phyloP scores from a whole-genome alignment of 2,888 invertebrate genomes.

The Cacoxenus indagator region DNA sequence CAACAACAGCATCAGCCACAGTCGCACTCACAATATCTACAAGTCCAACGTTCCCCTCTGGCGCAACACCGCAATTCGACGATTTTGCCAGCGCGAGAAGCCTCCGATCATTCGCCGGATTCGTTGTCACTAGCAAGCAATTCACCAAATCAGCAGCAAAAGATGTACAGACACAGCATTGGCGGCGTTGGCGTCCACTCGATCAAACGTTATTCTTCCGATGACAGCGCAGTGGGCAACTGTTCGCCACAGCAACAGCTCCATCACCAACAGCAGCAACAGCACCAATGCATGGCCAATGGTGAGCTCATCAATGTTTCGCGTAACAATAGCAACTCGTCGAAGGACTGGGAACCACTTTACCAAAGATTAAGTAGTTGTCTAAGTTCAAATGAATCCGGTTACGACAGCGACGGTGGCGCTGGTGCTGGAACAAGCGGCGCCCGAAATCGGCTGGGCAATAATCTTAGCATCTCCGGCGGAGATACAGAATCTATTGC shows the following conservation, averaged over 20 bases:
- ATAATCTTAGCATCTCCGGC: constrained; percentile 68
- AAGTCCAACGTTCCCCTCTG: constrained; percentile 49
- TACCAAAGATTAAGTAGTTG: constrained; percentile 79
- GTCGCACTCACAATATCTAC: constrained; percentile 36
- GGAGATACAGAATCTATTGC: constrained; percentile 70
- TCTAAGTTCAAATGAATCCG: constrained; percentile 86
- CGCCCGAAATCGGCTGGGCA: constrained; percentile 40
- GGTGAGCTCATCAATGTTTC: constrained; percentile 56
- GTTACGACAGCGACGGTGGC: constrained; percentile 84
- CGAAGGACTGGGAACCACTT: constrained; percentile 75
- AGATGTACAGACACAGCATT: constrained; percentile 53
- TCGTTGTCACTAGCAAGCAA: constrained; percentile 54
- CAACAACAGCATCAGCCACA: constrained; percentile 32
- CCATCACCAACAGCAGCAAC: constrained; percentile 17
- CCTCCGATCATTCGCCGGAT: constrained; percentile 42
- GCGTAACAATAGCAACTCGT: constrained; percentile 74
- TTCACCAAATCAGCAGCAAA: constrained; percentile 56
- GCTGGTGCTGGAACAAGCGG: constrained; percentile 72
- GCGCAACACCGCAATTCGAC: constrained; percentile 54
- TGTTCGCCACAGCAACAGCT: constrained; percentile 67
- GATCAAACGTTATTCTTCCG: constrained; percentile 62
- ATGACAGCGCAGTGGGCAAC: constrained; percentile 62
- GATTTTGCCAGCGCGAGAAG: constrained; percentile 33
- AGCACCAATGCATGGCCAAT: constrained; percentile 1
- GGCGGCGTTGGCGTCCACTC: constrained; percentile 13